Percentiles rank a stretch among this genome's conserved stretches.
These are phyloP conservation scores for Poeciliopsis retropinna DNA, from an alignment of 2,113 vertebrate species.

Conservation along the genomic window DNA sequence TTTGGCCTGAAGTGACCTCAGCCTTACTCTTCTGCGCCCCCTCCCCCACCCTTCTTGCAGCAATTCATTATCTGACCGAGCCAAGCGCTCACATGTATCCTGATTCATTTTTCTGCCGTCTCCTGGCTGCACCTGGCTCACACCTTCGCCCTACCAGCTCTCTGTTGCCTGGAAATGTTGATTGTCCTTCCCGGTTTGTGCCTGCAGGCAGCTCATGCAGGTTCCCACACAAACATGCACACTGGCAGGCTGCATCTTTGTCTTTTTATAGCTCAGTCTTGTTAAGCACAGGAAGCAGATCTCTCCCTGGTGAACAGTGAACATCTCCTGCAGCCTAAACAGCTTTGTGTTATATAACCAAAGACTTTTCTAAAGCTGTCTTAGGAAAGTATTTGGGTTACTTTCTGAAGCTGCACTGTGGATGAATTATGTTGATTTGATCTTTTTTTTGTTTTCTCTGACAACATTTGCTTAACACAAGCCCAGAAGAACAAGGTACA, in stretches of 20 bases:
- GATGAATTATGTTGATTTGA: background rate
- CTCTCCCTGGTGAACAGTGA: slow-evolving; percentile 50
- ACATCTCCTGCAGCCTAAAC: slow-evolving; percentile 49
- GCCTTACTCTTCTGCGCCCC: slow-evolving; percentile 9
- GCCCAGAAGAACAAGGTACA: background rate
- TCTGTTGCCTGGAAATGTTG: slow-evolving; percentile 58
- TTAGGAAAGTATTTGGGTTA: slow-evolving; percentile 19
- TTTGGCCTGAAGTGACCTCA: slow-evolving; percentile 56
- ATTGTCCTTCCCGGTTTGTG: slow-evolving; percentile 54
- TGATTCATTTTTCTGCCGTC: slow-evolving; percentile 73
- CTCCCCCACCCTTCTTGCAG: slow-evolving; percentile 75
- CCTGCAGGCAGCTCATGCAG: slow-evolving; percentile 44
- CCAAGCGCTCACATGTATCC: slow-evolving; percentile 83
- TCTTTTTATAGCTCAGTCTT: slow-evolving; percentile 67
- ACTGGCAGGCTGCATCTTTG: slow-evolving; percentile 23
- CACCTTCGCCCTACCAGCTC: background rate
- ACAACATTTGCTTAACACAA: background rate
- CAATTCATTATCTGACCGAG: slow-evolving; percentile 84
- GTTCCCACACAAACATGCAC: slow-evolving; percentile 15
- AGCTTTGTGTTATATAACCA: slow-evolving; percentile 57
- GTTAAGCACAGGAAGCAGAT: slow-evolving; percentile 51
- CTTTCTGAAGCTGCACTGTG: background rate
- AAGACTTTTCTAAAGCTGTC: slow-evolving; percentile 34
- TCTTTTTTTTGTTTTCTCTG: background rate
- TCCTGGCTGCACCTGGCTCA: slow-evolving; percentile 39